phyloP scores from a whole-genome alignment of 2,888 invertebrate species.

The Aspidiotus destructor region DNA sequence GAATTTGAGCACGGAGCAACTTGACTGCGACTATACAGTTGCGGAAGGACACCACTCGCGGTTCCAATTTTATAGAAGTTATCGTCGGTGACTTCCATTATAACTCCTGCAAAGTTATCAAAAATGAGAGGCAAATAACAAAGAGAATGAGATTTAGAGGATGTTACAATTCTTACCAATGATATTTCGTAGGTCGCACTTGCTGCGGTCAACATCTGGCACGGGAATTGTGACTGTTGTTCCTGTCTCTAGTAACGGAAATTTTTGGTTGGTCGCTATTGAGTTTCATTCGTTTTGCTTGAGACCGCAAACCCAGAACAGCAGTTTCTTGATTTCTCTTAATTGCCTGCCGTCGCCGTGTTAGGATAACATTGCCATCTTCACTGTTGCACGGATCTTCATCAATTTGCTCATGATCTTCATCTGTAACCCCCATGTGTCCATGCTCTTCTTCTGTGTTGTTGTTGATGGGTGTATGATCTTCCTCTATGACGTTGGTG shows the following conservation, averaged over 20 bases:
- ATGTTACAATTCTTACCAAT: constrained; percentile 2
- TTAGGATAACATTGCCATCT: background rate
- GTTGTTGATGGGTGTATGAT: background rate
- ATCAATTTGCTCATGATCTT: background rate
- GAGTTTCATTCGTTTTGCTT: background rate
- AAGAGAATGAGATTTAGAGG: constrained; percentile 1
- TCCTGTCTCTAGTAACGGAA: background rate
- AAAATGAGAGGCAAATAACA: background rate
- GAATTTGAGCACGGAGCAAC: no score
- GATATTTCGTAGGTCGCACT: no score
- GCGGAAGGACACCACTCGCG: no score
- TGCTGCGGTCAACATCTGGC: background rate
- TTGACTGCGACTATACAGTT: no score
- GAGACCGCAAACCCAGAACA: background rate
- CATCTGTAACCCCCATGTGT: background rate
- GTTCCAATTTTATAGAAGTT: background rate
- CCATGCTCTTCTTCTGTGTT: background rate
- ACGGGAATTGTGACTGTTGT: constrained; percentile 9
- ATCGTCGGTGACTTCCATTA: background rate
- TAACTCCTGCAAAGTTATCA: background rate
- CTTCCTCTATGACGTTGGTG: background rate
- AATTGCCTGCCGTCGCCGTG: background rate
- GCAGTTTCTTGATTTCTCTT: constrained; percentile 3
- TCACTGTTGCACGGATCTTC: background rate
- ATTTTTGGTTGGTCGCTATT: constrained; percentile 1